Base-by-base conservation (phyloP, 2,113 vertebrate species). In the Etia nguti region DNA sequence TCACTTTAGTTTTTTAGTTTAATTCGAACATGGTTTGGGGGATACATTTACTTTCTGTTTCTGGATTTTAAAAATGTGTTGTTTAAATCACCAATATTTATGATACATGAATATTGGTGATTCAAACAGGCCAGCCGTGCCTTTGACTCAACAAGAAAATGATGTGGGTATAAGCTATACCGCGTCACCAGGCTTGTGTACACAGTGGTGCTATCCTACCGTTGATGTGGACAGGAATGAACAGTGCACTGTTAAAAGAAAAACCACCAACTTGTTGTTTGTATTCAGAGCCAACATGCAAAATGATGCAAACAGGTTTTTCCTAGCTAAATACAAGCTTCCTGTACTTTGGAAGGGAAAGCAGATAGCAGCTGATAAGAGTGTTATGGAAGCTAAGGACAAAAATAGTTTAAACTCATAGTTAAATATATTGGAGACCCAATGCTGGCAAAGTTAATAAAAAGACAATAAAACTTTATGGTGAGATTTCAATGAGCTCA, bases 281-380 rank as follows among this genome's bases (percentile, higher is more conserved):
- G 48, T 36, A 8, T 11, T 60, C 11, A 26, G 10, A 20, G 24
- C 13, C 11, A 55, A 54, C 20, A 92, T 93, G 87, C 86, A 94
- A 93, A 94, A 20, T 52, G 5, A 88, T 90, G 91, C 82, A 93
- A 90, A 92, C 2, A 15, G 10, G 2, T 86, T 70, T 50, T 34
- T 59, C 18, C 31, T 83, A 57, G 12, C 11, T 41, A 75, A 56
- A 82, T 48, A 41, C 5, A 4, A 6, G 18, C 34, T 18, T 31
- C 10, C 2, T 8, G 43, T 62, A 9, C 2, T 46, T 16, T 38
- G 52, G 22, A 68, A 48, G 6, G 36, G 20, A 84, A 84, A 84
- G 10, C 9, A 68, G n/a, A 41, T 38, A 18, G 26, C 31, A 77
- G 55, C 46, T 62, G 26, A 79, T 56, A 55, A 65, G 15, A 26